phyloP scores from a whole-genome alignment of 1,140 invertebrate species.

The Hycleus cichorii region DNA sequence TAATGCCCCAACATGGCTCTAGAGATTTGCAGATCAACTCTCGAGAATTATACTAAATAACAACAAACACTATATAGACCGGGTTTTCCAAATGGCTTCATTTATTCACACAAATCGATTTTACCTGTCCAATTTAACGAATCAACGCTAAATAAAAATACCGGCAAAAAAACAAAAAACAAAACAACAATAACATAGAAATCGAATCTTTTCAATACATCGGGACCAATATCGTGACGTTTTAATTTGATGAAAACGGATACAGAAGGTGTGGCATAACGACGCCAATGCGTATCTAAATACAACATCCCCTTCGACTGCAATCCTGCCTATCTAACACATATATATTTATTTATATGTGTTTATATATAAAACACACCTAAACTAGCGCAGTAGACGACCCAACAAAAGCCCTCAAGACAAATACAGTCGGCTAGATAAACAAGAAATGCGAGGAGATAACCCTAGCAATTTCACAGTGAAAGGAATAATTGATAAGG shows the following conservation, averaged over 20 bases:
- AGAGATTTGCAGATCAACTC: constrained; percentile 13
- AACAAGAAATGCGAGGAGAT: constrained; percentile 22
- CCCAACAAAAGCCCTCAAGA: constrained; percentile 20
- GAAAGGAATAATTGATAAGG: constrained; percentile 23
- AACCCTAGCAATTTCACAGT: constrained; percentile 19
- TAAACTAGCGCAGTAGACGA: constrained; percentile 3
- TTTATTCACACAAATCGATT: not conserved
- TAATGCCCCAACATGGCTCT: constrained; percentile 13
- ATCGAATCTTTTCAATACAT: no score
- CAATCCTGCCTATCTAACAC: not conserved
- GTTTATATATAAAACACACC: constrained; percentile 1
- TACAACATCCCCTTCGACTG: no score
- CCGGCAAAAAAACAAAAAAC: not conserved
- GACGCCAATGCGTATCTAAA: no score
- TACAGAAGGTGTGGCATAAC: not conserved
- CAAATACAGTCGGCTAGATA: constrained; percentile 22
- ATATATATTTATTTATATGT: not conserved
- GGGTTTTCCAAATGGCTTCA: constrained; percentile 4
- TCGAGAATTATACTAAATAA: no score
- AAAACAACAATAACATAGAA: not conserved
- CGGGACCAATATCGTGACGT: not conserved
- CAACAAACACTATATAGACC: not conserved
- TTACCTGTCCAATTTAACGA: no score
- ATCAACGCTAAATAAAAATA: not conserved
- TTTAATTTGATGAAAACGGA: constrained; percentile 12